Percentiles rank a stretch among this genome's conserved stretches.
Evolutionary conservation across 2,797 vertebrate genomes (phyloP).

Genomic region (Ataeniobius toweri): DNA sequence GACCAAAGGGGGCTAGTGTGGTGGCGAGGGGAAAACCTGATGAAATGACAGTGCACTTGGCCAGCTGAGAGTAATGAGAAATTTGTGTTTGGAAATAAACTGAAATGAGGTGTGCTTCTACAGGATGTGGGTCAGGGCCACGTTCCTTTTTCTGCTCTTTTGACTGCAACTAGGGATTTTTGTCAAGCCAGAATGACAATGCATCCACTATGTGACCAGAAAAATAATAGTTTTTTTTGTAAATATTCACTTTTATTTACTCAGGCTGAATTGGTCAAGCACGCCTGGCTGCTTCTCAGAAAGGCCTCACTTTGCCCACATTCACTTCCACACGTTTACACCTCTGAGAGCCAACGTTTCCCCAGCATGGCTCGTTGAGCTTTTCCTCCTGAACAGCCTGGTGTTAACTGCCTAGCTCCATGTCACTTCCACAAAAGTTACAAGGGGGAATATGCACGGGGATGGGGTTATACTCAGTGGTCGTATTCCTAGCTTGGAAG

Average conservation of each 20-base stretch:
- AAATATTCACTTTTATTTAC: conserved; percentile 38
- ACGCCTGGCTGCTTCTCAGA: conserved; percentile 42
- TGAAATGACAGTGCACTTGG: conserved; percentile 59
- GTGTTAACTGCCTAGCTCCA: conserved; percentile 72
- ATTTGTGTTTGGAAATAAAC: conserved; percentile 68
- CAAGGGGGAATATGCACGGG: conserved; percentile 46
- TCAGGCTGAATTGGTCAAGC: conserved; percentile 40
- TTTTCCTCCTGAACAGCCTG: conserved; percentile 55
- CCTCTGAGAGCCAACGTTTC: conserved; percentile 52
- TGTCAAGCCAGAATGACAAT: conserved; percentile 54
- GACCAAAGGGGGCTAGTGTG: conserved; percentile 66
- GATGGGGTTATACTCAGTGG: conserved; percentile 29
- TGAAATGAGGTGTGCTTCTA: conserved; percentile 59
- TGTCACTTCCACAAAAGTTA: conserved; percentile 66
- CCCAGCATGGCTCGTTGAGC: conserved; percentile 46
- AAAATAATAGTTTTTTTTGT: conserved; percentile 38
- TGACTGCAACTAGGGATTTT: conserved; percentile 48
- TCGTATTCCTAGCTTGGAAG: conserved; percentile 36
- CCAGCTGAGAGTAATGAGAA: conserved; percentile 65
- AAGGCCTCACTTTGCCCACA: conserved; percentile 43
- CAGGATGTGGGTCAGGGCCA: conserved; percentile 60
- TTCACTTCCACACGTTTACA: conserved; percentile 53
- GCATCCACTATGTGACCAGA: conserved; percentile 33
- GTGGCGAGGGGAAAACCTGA: conserved; percentile 56
- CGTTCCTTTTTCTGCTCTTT: conserved; percentile 50